Base-by-base conservation (phyloP, 2,888 invertebrate genomes). In the Dinocampus coccinellae region DNA sequence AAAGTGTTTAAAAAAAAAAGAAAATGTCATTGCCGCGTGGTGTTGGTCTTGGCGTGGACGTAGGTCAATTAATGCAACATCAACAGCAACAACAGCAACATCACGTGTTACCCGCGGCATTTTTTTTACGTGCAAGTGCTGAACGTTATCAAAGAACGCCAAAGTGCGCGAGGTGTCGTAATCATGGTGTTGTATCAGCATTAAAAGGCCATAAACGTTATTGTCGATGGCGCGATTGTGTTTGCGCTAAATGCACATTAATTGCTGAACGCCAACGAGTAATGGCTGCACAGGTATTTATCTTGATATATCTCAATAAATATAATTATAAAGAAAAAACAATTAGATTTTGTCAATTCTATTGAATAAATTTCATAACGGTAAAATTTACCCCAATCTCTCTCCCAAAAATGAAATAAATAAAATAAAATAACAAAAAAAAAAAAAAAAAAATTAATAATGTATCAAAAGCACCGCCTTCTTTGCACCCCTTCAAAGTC, bases 221-320 rank as follows among this genome's bases (percentile, higher is more conserved):
- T 89, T 99, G 98, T 88, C 92, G 97, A 73, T 99, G 97, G 98
- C 90, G 96, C 75, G 98, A 99, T 89, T 99, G 99, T 89, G 95
- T 96, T 78, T 99, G 97, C 89, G 97, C 98, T 69, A 99, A 99
- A 89, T 99, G 98, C 89, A 98, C 97, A 20, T 92, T 99, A 77
- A 99, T 99, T 78, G 98, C 98, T 1, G 98, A 99, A 89, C 89
- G 98, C 75, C 98, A 99, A 88, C 91, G 98, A 52, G 98, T 99
- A 73, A 99, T 99, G 98, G 98, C 98, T 20, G 98, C 98, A 66
- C 96, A 97, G 92, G 95, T 95, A 87, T 86, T n/a, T 47, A 47
- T 9, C 3, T 47, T n/a, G 2, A n/a, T 16, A 47, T 11, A 47
- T 9, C 1, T 9, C 16, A 47, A 16, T 16, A 58, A 29, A 29